These are phyloP conservation scores for Acanthurus lineatus DNA, from an alignment of 2,797 vertebrate genomes.

Conservation along the genomic window DNA sequence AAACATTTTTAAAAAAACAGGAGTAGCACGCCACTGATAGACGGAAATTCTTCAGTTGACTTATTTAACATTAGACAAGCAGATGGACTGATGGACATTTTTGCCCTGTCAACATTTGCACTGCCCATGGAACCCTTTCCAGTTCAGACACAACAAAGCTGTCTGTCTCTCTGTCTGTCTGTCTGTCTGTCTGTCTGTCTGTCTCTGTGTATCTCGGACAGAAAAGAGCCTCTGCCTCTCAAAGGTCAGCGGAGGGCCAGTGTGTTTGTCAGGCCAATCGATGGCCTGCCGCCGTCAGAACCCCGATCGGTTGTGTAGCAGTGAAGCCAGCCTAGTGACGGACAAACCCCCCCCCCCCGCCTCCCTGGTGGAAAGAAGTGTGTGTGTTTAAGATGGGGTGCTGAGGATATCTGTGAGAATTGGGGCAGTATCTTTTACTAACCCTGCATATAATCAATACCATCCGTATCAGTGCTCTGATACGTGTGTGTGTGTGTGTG, in stretches of 20 bases:
- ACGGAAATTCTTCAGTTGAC: neutral
- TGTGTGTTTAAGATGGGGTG: slow-evolving; percentile 34
- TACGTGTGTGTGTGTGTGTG: slow-evolving; percentile 46
- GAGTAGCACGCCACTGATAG: neutral
- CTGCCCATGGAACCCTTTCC: slow-evolving; percentile 22
- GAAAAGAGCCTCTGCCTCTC: slow-evolving; percentile 57
- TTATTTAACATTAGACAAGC: slow-evolving; percentile 28
- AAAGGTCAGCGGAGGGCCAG: slow-evolving; percentile 85
- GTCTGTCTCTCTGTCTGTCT: slow-evolving; percentile 24
- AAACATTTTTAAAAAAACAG: neutral
- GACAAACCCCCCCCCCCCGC: slow-evolving; percentile 43
- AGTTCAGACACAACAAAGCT: slow-evolving; percentile 57
- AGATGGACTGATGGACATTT: slow-evolving; percentile 50
- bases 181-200: slow-evolving; percentile 38
- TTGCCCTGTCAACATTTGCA: slow-evolving; percentile 45
- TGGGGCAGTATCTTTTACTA: slow-evolving; percentile 88
- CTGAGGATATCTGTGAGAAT: slow-evolving; percentile 63
- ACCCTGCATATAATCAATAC: slow-evolving; percentile 89
- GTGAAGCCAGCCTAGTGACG: slow-evolving; percentile 62
- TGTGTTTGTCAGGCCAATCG: slow-evolving; percentile 87
- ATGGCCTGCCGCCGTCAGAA: slow-evolving; percentile 82
- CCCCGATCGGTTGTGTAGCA: slow-evolving; percentile 86
- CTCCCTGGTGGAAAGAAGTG: slow-evolving; percentile 76
- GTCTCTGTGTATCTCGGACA: slow-evolving; percentile 36
- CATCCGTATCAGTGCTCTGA: slow-evolving; percentile 81